phyloP scores from a whole-genome alignment of 64 coral and sea anemone species.

The Trachythela sp. region DNA sequence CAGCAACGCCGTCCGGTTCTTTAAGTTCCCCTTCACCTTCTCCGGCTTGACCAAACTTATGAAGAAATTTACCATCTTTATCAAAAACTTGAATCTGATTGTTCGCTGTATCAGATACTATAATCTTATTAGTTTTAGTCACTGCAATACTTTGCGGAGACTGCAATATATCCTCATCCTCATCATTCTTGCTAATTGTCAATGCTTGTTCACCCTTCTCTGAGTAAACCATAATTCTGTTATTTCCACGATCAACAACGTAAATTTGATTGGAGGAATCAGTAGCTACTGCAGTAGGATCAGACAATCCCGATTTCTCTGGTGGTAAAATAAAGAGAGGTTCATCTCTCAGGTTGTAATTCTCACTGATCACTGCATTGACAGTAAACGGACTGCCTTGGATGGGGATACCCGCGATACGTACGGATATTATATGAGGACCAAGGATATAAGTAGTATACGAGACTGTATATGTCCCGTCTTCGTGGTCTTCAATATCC shows the following conservation, averaged over 20 bases:
- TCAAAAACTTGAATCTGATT: slow-evolving; percentile 1
- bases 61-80: background rate
- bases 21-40: background rate
- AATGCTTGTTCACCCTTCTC: background rate
- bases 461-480: background rate
- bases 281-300: background rate
- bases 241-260: background rate
- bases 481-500: background rate
- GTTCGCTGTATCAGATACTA: background rate
- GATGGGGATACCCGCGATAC: background rate
- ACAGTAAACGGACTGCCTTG: background rate
- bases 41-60: background rate
- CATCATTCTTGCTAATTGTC: background rate
- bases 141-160: background rate
- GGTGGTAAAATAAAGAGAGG: background rate
- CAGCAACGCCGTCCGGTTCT: background rate
- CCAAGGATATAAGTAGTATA: background rate
- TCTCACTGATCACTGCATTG: background rate
- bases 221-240: slow-evolving; percentile 2
- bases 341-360: background rate
- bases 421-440: background rate
- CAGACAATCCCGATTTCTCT: background rate
- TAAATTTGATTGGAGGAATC: background rate
- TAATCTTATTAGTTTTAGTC: background rate
- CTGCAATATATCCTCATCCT: background rate